Conservation (phyloP, 2,888 invertebrate species). For the Troides aeacus region DNA sequence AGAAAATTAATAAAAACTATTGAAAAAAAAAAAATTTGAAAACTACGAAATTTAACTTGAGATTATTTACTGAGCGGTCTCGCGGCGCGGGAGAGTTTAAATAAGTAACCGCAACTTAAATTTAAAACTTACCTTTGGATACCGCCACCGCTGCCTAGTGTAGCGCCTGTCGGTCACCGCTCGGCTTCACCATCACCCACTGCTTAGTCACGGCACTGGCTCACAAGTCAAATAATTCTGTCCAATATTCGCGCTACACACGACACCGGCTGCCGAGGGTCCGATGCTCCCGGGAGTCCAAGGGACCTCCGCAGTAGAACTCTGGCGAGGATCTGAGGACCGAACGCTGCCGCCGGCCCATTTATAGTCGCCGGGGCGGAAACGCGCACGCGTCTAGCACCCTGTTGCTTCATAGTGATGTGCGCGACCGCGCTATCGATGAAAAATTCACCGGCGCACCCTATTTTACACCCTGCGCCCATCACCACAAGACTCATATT, state of each 20-base stretch:
- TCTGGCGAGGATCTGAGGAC: constrained; percentile 62
- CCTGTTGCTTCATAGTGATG: constrained; percentile 74
- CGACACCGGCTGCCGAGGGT: constrained; percentile 39
- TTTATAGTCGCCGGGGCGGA: constrained; percentile 63
- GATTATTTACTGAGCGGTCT: neutral
- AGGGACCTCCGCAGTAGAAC: constrained; percentile 49
- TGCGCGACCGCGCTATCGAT: constrained; percentile 43
- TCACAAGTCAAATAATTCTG: constrained; percentile 39
- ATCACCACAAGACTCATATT: neutral
- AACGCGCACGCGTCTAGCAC: constrained; percentile 78
- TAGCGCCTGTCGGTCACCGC: constrained; percentile 47
- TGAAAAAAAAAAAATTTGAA: too few species aligned
- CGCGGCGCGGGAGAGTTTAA: constrained; percentile 12
- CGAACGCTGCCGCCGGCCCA: constrained; percentile 50
- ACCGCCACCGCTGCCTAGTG: constrained; percentile 42
- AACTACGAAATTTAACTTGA: too few species aligned
- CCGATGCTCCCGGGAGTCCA: constrained; percentile 39
- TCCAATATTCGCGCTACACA: constrained; percentile 38
- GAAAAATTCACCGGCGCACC: constrained; percentile 20
- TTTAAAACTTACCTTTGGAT: constrained; percentile 56
- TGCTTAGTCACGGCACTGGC: constrained; percentile 47
- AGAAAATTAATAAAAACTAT: too few species aligned
- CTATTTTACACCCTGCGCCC: neutral
- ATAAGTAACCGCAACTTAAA: constrained; percentile 22
- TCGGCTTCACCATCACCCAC: constrained; percentile 50